Base-by-base conservation (phyloP, 2,113 vertebrate genomes). In the Phasianus colchicus region DNA sequence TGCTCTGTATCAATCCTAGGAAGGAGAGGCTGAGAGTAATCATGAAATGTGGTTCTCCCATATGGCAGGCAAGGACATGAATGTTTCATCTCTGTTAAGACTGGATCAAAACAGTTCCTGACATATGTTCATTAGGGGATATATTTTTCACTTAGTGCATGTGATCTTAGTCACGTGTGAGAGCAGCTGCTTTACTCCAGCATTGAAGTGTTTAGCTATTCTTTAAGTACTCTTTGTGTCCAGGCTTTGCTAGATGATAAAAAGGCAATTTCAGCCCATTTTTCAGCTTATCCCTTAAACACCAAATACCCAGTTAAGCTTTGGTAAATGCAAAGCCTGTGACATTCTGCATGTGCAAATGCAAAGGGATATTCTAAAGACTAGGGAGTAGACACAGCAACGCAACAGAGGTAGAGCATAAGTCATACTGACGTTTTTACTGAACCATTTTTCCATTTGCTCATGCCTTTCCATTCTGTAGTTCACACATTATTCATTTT, bases 11-110 rank as follows among this genome's bases (percentile, higher is more conserved):
- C 95, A 96, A 61, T 54, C 55, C 64, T 85, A 79, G 60, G 55
- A 88, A 86, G 52, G 72, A 86, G 72, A 80, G 87, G 32, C 89
- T 92, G 47, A 38, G 34, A 96, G 38, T 66, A 80, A 80, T 42
- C 22, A 4, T 80, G 82, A 89, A 93, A 91, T 64, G 60, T 60
- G 1, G 3, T 72, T 79, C 77, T 96, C 72, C 87, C 91, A 92
- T 93, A 95, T 93, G 92, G 75, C 75, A 92, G 82, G 79, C 64
- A 85, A 87, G 45, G 79, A 89, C 89, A 79, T 92, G 74, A 93
- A 83, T 73, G 63, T 95, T 92, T 90, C 11, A 48, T 94, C 93
- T 60, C 75, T 89, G 36, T 74, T 96, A 79, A 1, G 67, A 67
- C 84, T 89, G 82, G 64, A 91, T 94, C 82, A 82, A 79, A 91